Evolutionary conservation across 2,888 invertebrate species (phyloP).

Genomic region (Apantesis nais): DNA sequence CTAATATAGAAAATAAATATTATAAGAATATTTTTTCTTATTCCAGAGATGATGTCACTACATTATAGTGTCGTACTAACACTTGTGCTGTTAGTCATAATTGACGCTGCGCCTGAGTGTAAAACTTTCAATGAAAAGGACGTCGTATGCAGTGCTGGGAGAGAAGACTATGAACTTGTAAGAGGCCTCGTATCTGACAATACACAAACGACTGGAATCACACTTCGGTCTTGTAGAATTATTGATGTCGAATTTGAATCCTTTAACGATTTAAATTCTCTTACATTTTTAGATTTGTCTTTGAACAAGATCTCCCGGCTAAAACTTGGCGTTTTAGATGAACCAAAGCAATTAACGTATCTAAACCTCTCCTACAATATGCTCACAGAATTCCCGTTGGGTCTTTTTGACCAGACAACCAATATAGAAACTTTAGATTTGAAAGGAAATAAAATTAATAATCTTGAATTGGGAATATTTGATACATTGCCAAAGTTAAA

Average conservation of each 20-base stretch:
- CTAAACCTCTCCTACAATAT: constrained; percentile 51
- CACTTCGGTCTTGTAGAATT: constrained; percentile 54
- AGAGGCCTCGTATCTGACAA: constrained; percentile 58
- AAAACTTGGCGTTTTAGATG: constrained; percentile 47
- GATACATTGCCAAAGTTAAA: constrained; percentile 42
- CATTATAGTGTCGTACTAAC: constrained; percentile 10
- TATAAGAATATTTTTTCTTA: background rate
- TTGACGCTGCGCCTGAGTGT: constrained; percentile 45
- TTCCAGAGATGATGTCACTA: constrained; percentile 40
- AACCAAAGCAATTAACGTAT: constrained; percentile 38
- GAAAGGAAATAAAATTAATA: constrained; percentile 48
- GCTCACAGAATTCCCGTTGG: constrained; percentile 44
- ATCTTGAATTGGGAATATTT: constrained; percentile 44
- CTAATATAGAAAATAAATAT: background rate
- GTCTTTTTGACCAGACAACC: constrained; percentile 45
- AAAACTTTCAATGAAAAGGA: constrained; percentile 30
- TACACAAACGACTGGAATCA: constrained; percentile 48
- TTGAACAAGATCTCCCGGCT: constrained; percentile 47
- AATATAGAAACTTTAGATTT: constrained; percentile 49
- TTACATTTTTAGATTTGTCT: constrained; percentile 50
- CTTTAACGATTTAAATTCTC: constrained; percentile 43
- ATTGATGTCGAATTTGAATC: constrained; percentile 47
- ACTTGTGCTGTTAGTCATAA: constrained; percentile 21
- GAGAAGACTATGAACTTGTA: constrained; percentile 48
- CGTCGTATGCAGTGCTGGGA: constrained; percentile 44